Evolutionary conservation across 2,113 vertebrate species (phyloP).

Genomic region (Hiodon tergisus): DNA sequence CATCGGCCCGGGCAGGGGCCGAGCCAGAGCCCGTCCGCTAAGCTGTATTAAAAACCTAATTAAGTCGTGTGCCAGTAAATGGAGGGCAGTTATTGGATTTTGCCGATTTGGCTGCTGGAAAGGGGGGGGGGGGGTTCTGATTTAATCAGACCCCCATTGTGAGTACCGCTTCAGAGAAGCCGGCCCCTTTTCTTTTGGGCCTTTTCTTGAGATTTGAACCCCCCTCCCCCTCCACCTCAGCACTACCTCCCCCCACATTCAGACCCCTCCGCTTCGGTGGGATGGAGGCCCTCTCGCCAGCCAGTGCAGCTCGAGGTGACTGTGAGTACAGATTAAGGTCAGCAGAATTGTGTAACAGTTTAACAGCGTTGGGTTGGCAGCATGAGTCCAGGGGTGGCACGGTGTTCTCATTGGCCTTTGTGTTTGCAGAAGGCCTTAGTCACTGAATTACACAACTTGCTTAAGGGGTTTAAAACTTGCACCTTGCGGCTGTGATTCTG

Average conservation of each 20-base stretch:
- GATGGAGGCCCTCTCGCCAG: constrained; percentile 13
- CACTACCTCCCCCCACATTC: background rate
- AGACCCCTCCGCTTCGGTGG: constrained; percentile 21
- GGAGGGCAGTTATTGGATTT: constrained; percentile 78
- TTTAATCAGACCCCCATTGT: constrained; percentile 57
- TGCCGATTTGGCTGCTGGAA: constrained; percentile 71
- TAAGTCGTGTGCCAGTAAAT: constrained; percentile 82
- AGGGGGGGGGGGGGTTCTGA: constrained; percentile 45
- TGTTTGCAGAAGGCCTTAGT: too few species aligned
- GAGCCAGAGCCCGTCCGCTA: constrained; percentile 52
- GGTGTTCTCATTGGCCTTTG: too few species aligned
- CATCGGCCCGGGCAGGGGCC: constrained; percentile 53
- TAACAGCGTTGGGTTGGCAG: constrained; percentile 8
- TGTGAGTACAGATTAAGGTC: constrained; percentile 32
- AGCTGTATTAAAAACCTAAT: constrained; percentile 90
- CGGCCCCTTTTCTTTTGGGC: constrained; percentile 10
- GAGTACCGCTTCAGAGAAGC: constrained; percentile 41
- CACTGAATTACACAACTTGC: too few species aligned
- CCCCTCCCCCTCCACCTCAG: too few species aligned
- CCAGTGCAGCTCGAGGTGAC: constrained; percentile 29
- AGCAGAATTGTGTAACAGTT: constrained; percentile 33
- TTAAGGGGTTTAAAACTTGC: too few species aligned
- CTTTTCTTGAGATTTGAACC: constrained; percentile 27
- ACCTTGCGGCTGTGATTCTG: too few species aligned
- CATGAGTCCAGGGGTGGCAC: too few species aligned